These are phyloP conservation scores for Pandion haliaetus DNA, from an alignment of 2,113 vertebrate genomes.

Conservation along the genomic window DNA sequence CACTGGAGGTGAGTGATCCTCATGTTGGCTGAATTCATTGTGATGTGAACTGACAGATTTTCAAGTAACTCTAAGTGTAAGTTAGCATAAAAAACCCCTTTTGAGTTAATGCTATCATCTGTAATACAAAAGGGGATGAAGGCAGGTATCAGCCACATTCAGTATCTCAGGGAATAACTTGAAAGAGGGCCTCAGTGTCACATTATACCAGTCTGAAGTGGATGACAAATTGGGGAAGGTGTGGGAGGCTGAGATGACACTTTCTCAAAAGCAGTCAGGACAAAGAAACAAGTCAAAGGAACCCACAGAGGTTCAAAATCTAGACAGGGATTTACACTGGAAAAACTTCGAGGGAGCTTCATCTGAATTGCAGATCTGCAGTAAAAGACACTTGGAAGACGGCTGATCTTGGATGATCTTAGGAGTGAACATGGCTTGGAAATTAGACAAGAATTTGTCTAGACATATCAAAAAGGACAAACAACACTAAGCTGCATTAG, in stretches of 20 bases:
- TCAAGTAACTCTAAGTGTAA: not conserved
- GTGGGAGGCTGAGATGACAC: not conserved
- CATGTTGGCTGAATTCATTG: not conserved
- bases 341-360: not conserved
- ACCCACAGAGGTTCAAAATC: not conserved
- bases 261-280: not conserved
- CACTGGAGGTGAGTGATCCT: not conserved
- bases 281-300: slow-evolving; percentile 5
- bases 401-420: not conserved
- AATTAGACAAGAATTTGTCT: slow-evolving; percentile 39
- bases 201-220: not conserved
- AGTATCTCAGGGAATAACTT: not conserved
- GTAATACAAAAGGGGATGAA: not conserved
- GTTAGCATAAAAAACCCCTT: not conserved
- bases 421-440: not conserved
- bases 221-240: not conserved
- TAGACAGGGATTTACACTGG: not conserved
- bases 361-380: not conserved
- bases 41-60: not conserved
- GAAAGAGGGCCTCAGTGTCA: not conserved
- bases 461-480: slow-evolving; percentile 47
- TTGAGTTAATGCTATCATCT: not conserved
- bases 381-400: not conserved
- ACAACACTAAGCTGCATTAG: slow-evolving; percentile 5
- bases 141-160: not conserved